A percentile compares a stretch with the other conserved stretches of the same genome.
Evolutionary conservation across 2,797 vertebrate species (phyloP).

Genomic region (Thamnophis elegans): DNA sequence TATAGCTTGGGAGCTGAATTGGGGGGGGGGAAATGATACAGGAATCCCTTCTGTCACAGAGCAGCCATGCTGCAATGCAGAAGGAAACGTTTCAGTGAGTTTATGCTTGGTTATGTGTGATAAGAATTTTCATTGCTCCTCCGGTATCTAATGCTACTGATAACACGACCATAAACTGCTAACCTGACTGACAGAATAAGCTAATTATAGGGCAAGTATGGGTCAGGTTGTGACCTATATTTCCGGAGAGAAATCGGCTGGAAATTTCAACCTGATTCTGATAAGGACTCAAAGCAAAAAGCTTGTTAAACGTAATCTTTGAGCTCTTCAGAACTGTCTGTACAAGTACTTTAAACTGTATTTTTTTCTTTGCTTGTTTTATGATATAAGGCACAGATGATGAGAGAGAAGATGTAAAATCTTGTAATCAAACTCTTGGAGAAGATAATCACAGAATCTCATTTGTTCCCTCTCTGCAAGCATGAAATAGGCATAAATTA

Average conservation of each 20-base stretch:
- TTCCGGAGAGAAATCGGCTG: not conserved
- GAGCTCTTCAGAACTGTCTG: not conserved
- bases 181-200: not conserved
- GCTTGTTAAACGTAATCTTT: not conserved
- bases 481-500: not conserved
- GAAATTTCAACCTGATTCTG: fast-evolving
- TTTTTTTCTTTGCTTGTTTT: not conserved
- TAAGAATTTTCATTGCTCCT: conserved; percentile 26
- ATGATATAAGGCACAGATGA: not conserved
- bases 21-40: conserved; percentile 38
- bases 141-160: conserved; percentile 18
- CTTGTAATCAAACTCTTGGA: not conserved
- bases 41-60: not conserved
- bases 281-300: not conserved
- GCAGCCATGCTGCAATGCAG: conserved; percentile 42
- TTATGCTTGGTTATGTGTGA: conserved; percentile 53
- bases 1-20: conserved; percentile 11
- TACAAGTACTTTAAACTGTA: not conserved
- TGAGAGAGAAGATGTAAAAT: not conserved
- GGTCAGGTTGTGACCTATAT: not conserved
- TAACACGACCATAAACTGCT: not conserved
- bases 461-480: not conserved
- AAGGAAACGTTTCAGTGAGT: conserved; percentile 38
- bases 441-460: not conserved
- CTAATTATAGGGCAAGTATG: not conserved